phyloP scores from a whole-genome alignment of 2,888 invertebrate species.

The Crossocerus cetratus region DNA sequence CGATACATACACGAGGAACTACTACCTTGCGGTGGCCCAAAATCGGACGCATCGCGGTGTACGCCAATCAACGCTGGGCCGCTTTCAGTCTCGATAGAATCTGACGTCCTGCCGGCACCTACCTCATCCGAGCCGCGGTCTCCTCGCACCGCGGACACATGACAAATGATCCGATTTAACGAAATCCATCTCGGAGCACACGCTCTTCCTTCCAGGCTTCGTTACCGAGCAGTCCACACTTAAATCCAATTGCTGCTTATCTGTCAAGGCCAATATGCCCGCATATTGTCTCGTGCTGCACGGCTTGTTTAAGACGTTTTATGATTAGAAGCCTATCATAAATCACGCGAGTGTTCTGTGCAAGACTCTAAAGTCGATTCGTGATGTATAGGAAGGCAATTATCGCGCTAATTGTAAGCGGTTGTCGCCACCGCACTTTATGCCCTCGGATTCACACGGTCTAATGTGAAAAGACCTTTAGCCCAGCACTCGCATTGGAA shows the following conservation, averaged over 20 bases:
- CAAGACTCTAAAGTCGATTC: slow-evolving; percentile 4
- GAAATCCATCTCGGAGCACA: slow-evolving; percentile 49
- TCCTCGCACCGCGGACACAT: slow-evolving; percentile 42
- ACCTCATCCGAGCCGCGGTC: slow-evolving; percentile 30
- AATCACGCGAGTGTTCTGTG: slow-evolving; percentile 29
- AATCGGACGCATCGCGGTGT: slow-evolving; percentile 48
- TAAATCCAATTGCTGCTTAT: slow-evolving; percentile 43
- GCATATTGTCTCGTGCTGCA: too few relatives aligned
- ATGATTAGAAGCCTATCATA: slow-evolving; percentile 25
- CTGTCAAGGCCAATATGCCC: too few relatives aligned
- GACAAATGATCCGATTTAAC: slow-evolving; percentile 66
- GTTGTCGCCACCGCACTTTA: too few relatives aligned
- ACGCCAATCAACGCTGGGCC: slow-evolving; percentile 60
- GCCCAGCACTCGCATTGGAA: background rate
- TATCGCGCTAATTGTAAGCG: too few relatives aligned
- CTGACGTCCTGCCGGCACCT: slow-evolving; percentile 56
- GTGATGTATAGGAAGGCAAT: slow-evolving; percentile 28
- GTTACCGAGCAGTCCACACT: slow-evolving; percentile 47
- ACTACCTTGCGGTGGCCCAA: slow-evolving; percentile 25
- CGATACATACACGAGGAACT: slow-evolving; percentile 23
- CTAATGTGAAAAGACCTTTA: background rate
- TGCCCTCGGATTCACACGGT: too few relatives aligned
- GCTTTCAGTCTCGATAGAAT: slow-evolving; percentile 57
- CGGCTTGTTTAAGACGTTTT: slow-evolving; percentile 36
- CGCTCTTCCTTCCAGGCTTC: slow-evolving; percentile 53